Conservation (phyloP, 2,113 vertebrate species). For the Gymnocephalus cernua region DNA sequence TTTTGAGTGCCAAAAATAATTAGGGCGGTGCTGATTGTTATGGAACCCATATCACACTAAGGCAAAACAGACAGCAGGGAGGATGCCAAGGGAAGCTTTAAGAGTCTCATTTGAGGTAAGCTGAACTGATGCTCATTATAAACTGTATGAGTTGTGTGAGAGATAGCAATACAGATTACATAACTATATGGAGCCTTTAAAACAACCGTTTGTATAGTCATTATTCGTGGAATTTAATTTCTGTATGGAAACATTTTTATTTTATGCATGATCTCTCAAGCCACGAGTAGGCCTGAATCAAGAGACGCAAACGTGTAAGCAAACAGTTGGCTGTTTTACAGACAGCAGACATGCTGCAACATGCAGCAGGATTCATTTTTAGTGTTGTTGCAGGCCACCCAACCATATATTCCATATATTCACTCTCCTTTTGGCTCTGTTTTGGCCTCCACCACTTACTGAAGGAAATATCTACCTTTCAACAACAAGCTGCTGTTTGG, state of each 20-base stretch:
- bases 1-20: constrained; percentile 85
- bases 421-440: neutral
- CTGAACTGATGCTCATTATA: constrained; percentile 74
- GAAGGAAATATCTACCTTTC: neutral
- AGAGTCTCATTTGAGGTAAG: constrained; percentile 72
- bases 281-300: neutral
- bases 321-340: constrained; percentile 5
- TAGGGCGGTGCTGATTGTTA: constrained; percentile 84
- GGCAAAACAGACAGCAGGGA: constrained; percentile 79
- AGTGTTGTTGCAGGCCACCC: neutral
- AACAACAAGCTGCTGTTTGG: neutral
- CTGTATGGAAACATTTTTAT: constrained; percentile 33
- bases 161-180: constrained; percentile 52
- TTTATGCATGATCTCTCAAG: constrained; percentile 24
- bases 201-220: constrained; percentile 39
- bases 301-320: neutral
- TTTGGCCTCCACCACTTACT: constrained; percentile 1
- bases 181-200: constrained; percentile 48
- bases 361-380: neutral
- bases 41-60: constrained; percentile 77
- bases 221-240: constrained; percentile 48
- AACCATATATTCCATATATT: neutral
- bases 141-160: constrained; percentile 52
- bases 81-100: constrained; percentile 73
- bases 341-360: neutral